Evolutionary conservation across 2,113 vertebrate species (phyloP).

Genomic region (Ginglymostoma cirratum): DNA sequence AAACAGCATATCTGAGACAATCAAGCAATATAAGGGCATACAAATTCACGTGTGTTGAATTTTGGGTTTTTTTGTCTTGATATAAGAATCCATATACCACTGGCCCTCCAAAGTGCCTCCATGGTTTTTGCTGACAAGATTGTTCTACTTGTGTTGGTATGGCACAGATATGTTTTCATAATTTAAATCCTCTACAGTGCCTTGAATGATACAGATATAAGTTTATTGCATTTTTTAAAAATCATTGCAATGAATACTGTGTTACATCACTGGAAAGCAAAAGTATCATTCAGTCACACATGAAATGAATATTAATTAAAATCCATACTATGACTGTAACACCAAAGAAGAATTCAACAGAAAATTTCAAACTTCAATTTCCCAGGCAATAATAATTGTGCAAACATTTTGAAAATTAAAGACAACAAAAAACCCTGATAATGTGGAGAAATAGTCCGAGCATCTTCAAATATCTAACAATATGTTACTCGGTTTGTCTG

Average conservation of each 20-base stretch:
- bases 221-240: background rate
- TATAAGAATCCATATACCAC: background rate
- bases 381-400: background rate
- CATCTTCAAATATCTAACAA: conserved; percentile 3
- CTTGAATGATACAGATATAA: background rate
- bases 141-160: background rate
- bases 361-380: background rate
- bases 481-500: background rate
- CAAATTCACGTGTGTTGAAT: background rate
- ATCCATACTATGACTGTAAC: background rate
- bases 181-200: background rate
- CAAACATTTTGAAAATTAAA: background rate
- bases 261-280: background rate
- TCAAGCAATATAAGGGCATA: conserved; percentile 8
- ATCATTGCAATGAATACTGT: background rate
- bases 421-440: background rate
- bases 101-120: background rate
- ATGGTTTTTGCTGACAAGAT: background rate
- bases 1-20: background rate
- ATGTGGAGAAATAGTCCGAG: background rate
- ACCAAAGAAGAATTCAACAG: background rate
- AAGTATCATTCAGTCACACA: background rate
- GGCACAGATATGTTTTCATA: background rate
- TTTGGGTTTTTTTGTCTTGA: background rate
- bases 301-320: background rate